phyloP scores from a whole-genome alignment of 1,140 invertebrate genomes.

The Aphaenogaster ashmeadi region DNA sequence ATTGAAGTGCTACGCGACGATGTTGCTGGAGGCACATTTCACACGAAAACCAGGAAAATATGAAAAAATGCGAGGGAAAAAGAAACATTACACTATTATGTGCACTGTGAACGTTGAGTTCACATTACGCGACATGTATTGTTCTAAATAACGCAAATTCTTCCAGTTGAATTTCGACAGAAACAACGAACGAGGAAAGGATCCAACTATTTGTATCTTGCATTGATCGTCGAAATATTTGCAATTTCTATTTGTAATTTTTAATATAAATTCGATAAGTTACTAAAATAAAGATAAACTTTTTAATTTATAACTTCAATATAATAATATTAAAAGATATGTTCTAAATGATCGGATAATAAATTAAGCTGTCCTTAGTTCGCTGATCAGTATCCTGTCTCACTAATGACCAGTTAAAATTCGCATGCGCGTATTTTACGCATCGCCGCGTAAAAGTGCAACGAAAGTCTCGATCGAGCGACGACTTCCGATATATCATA shows the following conservation, averaged over 20 bases:
- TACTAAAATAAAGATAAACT: neutral
- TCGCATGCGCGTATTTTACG: constrained; percentile 35
- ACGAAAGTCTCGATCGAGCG: constrained; percentile 27
- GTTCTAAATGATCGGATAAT: neutral
- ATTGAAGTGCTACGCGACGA: neutral
- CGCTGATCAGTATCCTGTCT: neutral
- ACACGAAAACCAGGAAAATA: neutral
- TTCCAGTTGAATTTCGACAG: neutral
- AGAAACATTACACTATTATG: neutral
- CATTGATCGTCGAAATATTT: neutral
- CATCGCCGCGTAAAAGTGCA: constrained; percentile 47
- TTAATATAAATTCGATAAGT: neutral
- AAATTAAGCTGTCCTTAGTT: neutral
- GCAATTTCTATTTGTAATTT: constrained; percentile 5
- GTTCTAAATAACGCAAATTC: neutral
- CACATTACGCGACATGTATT: neutral
- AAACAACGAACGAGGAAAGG: neutral
- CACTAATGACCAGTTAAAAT: constrained; percentile 29
- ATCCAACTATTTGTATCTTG: neutral
- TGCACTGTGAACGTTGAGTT: neutral
- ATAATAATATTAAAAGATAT: neutral
- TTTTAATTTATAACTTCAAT: neutral
- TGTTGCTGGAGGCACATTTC: neutral
- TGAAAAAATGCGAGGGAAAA: neutral
- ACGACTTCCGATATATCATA: constrained; percentile 57